These are phyloP conservation scores for Tenthredo notha DNA, from an alignment of 2,888 invertebrate species.

Conservation along the genomic window DNA sequence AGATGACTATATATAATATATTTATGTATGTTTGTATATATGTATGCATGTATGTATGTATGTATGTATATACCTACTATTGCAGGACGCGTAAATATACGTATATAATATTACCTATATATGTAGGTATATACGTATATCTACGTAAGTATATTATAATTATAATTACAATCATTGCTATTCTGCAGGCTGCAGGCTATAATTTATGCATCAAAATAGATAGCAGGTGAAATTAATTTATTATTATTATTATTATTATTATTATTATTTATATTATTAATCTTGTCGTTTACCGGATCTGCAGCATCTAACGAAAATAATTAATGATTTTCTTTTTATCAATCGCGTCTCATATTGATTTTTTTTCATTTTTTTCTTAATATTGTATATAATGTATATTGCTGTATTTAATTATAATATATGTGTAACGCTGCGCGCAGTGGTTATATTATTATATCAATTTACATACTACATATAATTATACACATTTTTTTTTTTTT, in stretches of 20 bases:
- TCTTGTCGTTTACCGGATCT: background rate
- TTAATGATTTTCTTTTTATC: background rate
- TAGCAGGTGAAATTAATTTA: background rate
- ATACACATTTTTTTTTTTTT: background rate
- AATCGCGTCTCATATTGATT: background rate
- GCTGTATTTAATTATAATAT: background rate
- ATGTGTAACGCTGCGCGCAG: background rate
- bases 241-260: background rate
- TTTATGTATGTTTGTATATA: background rate
- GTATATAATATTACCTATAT: background rate
- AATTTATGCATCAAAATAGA: background rate
- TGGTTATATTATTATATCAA: background rate
- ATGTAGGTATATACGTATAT: too few species aligned
- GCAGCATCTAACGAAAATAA: background rate
- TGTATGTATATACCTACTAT: background rate
- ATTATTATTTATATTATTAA: background rate
- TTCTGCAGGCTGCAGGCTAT: too few species aligned
- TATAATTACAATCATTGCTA: background rate
- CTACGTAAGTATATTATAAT: background rate
- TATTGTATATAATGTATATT: background rate
- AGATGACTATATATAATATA: background rate
- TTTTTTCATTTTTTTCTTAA: background rate
- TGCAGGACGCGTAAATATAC: background rate
- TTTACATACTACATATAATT: constrained; percentile 9
- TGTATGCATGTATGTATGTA: background rate